Conservation (phyloP, 2,888 invertebrate species). For the Cheilosia scutellata region DNA sequence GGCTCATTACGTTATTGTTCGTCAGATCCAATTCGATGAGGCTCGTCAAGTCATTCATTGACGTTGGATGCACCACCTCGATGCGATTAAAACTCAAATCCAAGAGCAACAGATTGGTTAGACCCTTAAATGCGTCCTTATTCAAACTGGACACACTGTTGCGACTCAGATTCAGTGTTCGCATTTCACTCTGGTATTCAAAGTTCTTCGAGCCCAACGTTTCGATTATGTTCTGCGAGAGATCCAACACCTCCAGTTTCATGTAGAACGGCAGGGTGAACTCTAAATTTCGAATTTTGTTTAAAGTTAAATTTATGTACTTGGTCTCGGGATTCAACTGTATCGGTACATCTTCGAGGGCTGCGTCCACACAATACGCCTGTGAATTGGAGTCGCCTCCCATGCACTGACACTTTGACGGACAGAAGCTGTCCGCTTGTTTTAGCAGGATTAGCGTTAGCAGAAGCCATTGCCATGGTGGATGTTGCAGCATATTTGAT, state of each 20-base stretch:
- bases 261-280: slow-evolving; percentile 92
- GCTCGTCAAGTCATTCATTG: slow-evolving; percentile 91
- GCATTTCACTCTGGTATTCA: slow-evolving; percentile 90
- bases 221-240: slow-evolving; percentile 92
- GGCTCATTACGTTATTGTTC: slow-evolving; percentile 90
- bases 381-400: slow-evolving; percentile 89
- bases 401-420: slow-evolving; percentile 90
- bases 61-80: slow-evolving; percentile 88
- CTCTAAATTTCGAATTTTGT: slow-evolving; percentile 91
- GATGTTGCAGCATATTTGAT: slow-evolving; percentile 73
- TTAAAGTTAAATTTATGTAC: slow-evolving; percentile 92
- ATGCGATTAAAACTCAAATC: slow-evolving; percentile 92
- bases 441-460: slow-evolving; percentile 80
- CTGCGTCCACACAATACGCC: slow-evolving; percentile 91
- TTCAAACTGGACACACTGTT: slow-evolving; percentile 90
- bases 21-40: slow-evolving; percentile 91
- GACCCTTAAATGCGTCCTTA: slow-evolving; percentile 91
- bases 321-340: slow-evolving; percentile 94
- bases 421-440: slow-evolving; percentile 88
- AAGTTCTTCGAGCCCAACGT: slow-evolving; percentile 93
- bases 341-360: slow-evolving; percentile 93
- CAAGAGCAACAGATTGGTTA: slow-evolving; percentile 88
- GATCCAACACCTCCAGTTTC: slow-evolving; percentile 91
- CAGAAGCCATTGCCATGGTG: slow-evolving; percentile 76
- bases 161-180: slow-evolving; percentile 90